Evolutionary conservation across 2,888 invertebrate species (phyloP).

Genomic region (Oscheius sp.): DNA sequence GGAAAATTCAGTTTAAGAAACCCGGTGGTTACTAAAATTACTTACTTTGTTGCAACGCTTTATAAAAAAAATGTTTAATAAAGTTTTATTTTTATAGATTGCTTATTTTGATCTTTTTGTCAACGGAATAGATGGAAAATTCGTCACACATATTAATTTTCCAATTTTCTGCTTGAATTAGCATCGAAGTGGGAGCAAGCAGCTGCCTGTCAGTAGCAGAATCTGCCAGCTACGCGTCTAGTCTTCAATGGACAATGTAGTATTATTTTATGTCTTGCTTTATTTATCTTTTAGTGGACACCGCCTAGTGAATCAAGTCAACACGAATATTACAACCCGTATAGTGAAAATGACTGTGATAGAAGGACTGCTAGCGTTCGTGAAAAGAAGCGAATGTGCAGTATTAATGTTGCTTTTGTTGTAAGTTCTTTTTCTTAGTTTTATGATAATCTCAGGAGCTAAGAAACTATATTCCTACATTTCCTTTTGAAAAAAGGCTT

Average conservation of each 20-base stretch:
- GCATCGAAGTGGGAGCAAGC: slow-evolving; percentile 1
- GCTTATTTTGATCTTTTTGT: too few species aligned
- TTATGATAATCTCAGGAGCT: slow-evolving; percentile 79
- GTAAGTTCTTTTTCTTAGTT: slow-evolving; percentile 34
- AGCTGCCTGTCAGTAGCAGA: slow-evolving; percentile 5
- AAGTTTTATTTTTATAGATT: too few species aligned
- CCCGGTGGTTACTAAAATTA: too few species aligned
- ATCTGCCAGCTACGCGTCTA: not conserved
- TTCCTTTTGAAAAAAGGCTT: slow-evolving; percentile 96
- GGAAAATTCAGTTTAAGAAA: too few species aligned
- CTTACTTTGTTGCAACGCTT: too few species aligned
- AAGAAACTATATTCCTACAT: slow-evolving; percentile 95
- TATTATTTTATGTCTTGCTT: not conserved
- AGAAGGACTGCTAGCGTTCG: slow-evolving; percentile 93
- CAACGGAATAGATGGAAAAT: too few species aligned
- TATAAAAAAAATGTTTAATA: too few species aligned
- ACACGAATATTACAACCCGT: not conserved
- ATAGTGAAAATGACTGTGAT: slow-evolving; percentile 41
- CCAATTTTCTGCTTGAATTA: not conserved
- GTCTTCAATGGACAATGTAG: not conserved
- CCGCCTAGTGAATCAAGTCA: not conserved
- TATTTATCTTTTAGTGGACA: not conserved
- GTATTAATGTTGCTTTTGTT: slow-evolving; percentile 85
- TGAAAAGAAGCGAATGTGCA: slow-evolving; percentile 96
- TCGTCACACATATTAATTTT: too few species aligned